Conservation (phyloP, 2,888 invertebrate genomes). For the Aspidapion aeneum region DNA sequence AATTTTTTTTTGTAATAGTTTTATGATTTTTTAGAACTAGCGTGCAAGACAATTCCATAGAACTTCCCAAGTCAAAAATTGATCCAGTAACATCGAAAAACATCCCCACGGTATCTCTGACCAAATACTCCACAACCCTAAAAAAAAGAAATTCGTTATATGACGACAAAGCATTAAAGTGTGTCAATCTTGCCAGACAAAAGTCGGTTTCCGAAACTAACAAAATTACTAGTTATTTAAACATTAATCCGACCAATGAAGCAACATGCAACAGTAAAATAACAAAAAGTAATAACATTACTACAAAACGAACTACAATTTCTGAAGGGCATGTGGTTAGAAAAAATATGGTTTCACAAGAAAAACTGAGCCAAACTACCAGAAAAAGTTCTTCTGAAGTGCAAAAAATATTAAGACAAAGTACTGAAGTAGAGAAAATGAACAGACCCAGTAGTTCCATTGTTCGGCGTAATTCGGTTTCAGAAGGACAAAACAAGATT, state of each 20-base stretch:
- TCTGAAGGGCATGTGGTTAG: conserved; percentile 2
- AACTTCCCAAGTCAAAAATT: background rate
- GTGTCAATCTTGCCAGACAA: conserved; percentile 10
- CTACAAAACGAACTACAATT: background rate
- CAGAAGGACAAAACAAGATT: background rate
- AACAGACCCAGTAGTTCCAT: background rate
- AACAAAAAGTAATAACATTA: too few species aligned
- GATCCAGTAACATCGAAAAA: too few species aligned
- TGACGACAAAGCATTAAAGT: background rate
- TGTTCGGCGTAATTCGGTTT: background rate
- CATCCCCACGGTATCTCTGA: background rate
- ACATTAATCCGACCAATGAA: too few species aligned
- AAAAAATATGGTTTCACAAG: background rate
- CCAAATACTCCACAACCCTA: background rate
- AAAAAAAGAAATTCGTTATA: background rate
- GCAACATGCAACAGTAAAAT: too few species aligned
- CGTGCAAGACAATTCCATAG: background rate
- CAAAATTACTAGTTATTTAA: background rate
- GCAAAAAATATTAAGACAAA: too few species aligned
- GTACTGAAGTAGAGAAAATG: too few species aligned
- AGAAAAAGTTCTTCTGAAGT: background rate
- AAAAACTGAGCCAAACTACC: background rate
- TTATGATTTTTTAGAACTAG: background rate
- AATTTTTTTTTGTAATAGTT: too few species aligned
- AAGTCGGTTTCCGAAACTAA: conserved; percentile 19